These are phyloP conservation scores for Tiliacea aurago DNA, from an alignment of 2,888 invertebrate species.

Conservation along the genomic window DNA sequence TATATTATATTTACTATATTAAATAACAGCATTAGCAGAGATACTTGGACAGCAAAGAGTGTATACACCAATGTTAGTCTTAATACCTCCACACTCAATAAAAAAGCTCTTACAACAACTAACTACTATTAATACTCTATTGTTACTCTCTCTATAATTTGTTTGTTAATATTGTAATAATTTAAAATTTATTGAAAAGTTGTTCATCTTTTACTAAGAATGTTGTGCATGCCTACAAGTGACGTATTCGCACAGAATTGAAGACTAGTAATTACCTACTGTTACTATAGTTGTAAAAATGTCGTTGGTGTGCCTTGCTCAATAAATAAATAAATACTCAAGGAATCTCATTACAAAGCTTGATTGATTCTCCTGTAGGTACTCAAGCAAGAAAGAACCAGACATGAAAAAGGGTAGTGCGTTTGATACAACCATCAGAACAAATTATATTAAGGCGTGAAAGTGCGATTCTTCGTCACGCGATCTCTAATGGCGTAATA, in stretches of 20 bases:
- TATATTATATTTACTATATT: neutral
- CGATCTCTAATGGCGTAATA: constrained; percentile 89
- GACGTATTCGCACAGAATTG: no score
- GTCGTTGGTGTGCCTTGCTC: no score
- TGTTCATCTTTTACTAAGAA: no score
- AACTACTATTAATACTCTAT: no score
- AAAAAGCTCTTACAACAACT: neutral
- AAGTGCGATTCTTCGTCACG: constrained; percentile 86
- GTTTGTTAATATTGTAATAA: no score
- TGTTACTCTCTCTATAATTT: no score
- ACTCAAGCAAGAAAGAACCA: constrained; percentile 51
- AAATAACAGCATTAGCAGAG: neutral
- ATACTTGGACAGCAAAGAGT: neutral
- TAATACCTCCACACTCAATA: neutral
- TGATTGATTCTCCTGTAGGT: constrained; percentile 56
- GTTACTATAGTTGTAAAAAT: no score
- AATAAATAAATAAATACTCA: neutral
- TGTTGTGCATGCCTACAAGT: no score
- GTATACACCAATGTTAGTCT: neutral
- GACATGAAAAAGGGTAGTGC: constrained; percentile 76
- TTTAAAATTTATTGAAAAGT: no score
- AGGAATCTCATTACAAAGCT: constrained; percentile 25
- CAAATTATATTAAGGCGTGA: constrained; percentile 83
- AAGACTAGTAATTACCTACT: no score
- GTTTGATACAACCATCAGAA: constrained; percentile 80